Evolutionary conservation across 2,888 invertebrate species (phyloP).

Genomic region (Digitonthophagus gazella): DNA sequence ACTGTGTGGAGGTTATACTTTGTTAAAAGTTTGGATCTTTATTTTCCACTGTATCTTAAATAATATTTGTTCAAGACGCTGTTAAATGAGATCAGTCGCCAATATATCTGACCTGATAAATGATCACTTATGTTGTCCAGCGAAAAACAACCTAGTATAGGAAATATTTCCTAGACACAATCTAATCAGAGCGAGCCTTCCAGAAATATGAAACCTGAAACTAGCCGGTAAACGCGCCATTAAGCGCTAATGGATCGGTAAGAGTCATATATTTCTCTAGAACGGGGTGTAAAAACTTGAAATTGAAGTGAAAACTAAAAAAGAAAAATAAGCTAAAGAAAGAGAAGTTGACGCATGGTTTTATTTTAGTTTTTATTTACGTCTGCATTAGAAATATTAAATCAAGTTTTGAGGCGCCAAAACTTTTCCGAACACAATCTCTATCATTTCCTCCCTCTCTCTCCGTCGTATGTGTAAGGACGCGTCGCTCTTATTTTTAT

Average conservation of each 20-base stretch:
- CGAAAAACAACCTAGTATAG: too few species aligned
- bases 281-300: not conserved
- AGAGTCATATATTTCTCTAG: not conserved
- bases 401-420: conserved; percentile 19
- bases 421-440: not conserved
- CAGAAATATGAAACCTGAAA: conserved; percentile 36
- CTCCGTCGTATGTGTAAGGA: not conserved
- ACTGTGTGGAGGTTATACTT: too few species aligned
- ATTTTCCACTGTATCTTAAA: too few species aligned
- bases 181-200: conserved; percentile 29
- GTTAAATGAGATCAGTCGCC: too few species aligned
- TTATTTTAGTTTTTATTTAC: conserved; percentile 3
- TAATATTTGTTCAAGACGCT: too few species aligned
- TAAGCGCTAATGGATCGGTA: conserved; percentile 37
- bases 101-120: too few species aligned
- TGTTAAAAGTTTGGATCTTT: too few species aligned
- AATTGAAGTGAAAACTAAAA: not conserved
- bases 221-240: conserved; percentile 38
- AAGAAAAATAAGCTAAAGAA: not conserved
- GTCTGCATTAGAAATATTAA: conserved; percentile 20
- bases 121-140: too few species aligned
- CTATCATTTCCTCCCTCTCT: not conserved
- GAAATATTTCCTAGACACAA: not conserved
- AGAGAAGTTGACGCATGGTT: too few species aligned
- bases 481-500: conserved; percentile 24